Evolutionary conservation across 1,140 invertebrate species (phyloP).

Genomic region (Camponotus pennsylvanicus): DNA sequence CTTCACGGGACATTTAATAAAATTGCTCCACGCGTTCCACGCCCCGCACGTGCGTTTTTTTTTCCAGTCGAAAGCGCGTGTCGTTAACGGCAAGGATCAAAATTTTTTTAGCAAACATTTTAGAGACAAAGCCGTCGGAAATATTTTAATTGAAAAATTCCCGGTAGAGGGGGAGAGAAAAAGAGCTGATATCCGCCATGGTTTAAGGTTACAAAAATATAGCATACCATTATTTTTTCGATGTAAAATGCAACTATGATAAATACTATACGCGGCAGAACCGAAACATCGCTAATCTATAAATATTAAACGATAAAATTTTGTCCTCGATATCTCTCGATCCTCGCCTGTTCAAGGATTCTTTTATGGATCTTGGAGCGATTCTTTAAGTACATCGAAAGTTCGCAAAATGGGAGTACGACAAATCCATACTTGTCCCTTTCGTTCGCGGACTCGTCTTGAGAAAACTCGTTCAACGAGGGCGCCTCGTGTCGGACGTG

Average conservation of each 20-base stretch:
- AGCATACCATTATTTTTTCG: conserved; percentile 8
- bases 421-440: conserved; percentile 1
- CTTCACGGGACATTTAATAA: conserved; percentile 59
- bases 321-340: neutral
- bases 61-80: neutral
- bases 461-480: conserved; percentile 49
- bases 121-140: neutral
- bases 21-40: neutral
- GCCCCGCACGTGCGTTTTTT: neutral
- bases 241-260: neutral
- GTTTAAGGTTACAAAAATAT: conserved; percentile 8
- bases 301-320: neutral
- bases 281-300: neutral
- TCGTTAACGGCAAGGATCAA: conserved; percentile 27
- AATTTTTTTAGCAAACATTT: neutral
- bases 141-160: conserved; percentile 61
- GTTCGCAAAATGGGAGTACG: neutral
- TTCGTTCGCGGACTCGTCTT: conserved; percentile 6
- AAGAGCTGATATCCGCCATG: neutral
- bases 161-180: neutral
- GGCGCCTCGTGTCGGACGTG: conserved; percentile 5
- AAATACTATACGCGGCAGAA: neutral
- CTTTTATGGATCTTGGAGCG: neutral
- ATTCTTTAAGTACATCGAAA: neutral
- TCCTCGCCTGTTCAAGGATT: neutral